These are phyloP conservation scores for Phoebastria nigripes DNA, from an alignment of 2,797 vertebrate genomes.

Conservation along the genomic window DNA sequence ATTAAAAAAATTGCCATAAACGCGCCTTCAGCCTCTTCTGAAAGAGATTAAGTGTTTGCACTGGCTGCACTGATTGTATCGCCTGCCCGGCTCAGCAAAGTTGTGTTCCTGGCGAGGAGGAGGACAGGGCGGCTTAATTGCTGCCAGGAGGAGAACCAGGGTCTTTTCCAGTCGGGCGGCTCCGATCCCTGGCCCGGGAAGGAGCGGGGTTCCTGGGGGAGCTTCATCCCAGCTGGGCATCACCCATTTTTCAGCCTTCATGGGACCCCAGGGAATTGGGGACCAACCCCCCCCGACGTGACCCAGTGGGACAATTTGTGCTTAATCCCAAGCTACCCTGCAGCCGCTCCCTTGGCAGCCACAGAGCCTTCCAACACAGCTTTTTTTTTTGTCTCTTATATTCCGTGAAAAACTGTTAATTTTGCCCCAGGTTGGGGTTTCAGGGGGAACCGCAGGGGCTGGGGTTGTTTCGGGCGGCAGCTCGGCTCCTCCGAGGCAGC, in stretches of 20 bases:
- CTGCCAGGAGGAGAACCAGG: not conserved
- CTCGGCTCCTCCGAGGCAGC: not conserved
- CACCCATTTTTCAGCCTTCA: not conserved
- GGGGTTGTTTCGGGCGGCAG: not conserved
- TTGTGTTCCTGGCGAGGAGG: not conserved
- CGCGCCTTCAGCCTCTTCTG: not conserved
- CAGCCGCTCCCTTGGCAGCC: not conserved
- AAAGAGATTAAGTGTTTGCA: not conserved
- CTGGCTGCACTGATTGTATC: not conserved
- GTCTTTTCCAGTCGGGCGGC: not conserved
- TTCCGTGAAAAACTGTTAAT: not conserved
- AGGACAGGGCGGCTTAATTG: not conserved
- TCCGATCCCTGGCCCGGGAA: not conserved
- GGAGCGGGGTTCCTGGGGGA: not conserved
- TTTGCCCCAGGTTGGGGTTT: not conserved
- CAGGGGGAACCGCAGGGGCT: fast-evolving
- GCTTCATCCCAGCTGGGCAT: not conserved
- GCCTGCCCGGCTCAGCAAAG: not conserved
- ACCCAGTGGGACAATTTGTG: not conserved
- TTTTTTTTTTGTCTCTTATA: not conserved
- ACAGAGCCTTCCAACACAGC: fast-evolving
- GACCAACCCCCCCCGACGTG: fast-evolving
- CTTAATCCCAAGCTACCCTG: not conserved
- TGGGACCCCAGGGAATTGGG: not conserved
- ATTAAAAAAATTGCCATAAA: not conserved